These are phyloP conservation scores for Porites evermanni DNA, from an alignment of 92 coral and sea anemone genomes.

Conservation along the genomic window DNA sequence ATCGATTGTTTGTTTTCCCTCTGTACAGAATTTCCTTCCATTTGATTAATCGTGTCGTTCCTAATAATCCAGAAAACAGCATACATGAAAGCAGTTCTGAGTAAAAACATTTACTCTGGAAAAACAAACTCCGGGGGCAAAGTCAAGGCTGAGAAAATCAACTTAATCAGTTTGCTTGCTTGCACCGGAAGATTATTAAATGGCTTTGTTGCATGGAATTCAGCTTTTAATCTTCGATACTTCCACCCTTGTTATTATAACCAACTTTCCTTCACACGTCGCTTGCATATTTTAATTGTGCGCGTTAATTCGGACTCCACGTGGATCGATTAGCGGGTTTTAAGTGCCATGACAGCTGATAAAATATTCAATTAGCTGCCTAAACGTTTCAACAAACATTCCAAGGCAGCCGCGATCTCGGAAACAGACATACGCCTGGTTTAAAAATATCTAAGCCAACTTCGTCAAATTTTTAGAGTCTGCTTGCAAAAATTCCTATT, in stretches of 20 bases:
- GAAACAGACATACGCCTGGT: not conserved
- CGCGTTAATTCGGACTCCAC: slow-evolving; percentile 23
- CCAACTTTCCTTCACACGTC: slow-evolving; percentile 27
- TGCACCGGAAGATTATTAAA: slow-evolving; percentile 19
- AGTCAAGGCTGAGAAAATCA: not conserved
- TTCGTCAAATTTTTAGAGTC: not conserved
- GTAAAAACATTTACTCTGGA: slow-evolving; percentile 19
- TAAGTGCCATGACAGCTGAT: slow-evolving; percentile 37
- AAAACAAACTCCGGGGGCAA: slow-evolving; percentile 50
- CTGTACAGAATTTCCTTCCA: slow-evolving; percentile 6
- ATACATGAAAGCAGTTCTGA: not conserved
- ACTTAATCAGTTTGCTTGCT: slow-evolving; percentile 7
- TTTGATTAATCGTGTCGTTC: not conserved
- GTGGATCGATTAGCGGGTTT: slow-evolving; percentile 31
- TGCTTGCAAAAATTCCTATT: no score
- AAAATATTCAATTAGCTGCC: slow-evolving; percentile 25
- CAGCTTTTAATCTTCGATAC: not conserved
- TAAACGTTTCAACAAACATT: slow-evolving; percentile 35
- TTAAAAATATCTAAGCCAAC: not conserved
- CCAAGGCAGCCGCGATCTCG: slow-evolving; percentile 18
- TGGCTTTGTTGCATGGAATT: slow-evolving; percentile 32
- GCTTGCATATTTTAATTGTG: slow-evolving; percentile 1
- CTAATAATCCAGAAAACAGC: not conserved
- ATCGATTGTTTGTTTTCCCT: slow-evolving; percentile 16
- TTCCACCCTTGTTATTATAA: slow-evolving; percentile 9